Conservation (phyloP, 2,797 vertebrate species). For the Etheostoma nigrum region DNA sequence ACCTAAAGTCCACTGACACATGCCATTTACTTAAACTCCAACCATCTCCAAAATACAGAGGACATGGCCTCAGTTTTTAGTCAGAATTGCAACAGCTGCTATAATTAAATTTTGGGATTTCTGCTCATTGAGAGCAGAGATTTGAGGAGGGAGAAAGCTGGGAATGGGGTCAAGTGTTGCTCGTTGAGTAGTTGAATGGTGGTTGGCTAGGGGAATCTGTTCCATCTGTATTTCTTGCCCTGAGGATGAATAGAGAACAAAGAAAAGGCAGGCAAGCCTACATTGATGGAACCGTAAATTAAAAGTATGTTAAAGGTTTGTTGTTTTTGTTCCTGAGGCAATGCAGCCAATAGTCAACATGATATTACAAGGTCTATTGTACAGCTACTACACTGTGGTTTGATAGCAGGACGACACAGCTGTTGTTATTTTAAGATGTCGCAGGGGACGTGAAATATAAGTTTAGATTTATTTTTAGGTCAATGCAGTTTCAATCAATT, state of each 20-base stretch:
- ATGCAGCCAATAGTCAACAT: neutral
- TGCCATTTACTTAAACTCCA: neutral
- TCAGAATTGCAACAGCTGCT: neutral
- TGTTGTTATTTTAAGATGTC: neutral
- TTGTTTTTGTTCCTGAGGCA: constrained; percentile 6
- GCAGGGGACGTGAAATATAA: too few species aligned
- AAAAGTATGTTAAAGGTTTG: constrained; percentile 1
- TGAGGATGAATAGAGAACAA: constrained; percentile 7
- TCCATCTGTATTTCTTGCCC: neutral
- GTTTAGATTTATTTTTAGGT: too few species aligned
- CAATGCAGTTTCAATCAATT: too few species aligned
- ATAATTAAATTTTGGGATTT: neutral
- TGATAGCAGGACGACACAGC: neutral
- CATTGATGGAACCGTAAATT: constrained; percentile 30
- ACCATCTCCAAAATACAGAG: neutral
- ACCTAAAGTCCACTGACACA: neutral
- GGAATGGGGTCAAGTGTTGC: neutral
- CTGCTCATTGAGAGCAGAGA: neutral
- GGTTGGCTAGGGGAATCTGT: neutral
- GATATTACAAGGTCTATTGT: neutral
- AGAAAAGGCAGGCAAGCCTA: neutral
- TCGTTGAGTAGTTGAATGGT: neutral
- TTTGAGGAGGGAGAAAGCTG: neutral
- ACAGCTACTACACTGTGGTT: neutral
- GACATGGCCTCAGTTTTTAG: neutral